Evolutionary conservation across 2,113 vertebrate species (phyloP).

Genomic region (Podarcis muralis): DNA sequence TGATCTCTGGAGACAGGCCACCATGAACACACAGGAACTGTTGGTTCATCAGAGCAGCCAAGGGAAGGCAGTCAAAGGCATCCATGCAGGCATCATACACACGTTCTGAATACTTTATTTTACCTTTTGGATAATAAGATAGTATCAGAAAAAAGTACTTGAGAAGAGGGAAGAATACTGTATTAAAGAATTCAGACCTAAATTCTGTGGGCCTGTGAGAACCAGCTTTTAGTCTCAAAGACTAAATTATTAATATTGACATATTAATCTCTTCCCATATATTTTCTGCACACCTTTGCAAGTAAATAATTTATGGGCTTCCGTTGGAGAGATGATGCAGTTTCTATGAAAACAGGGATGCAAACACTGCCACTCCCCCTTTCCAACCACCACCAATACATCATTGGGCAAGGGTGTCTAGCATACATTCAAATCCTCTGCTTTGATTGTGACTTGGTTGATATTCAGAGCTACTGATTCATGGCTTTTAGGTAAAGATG

Average conservation of each 20-base stretch:
- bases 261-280: neutral
- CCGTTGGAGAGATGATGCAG: neutral
- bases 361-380: neutral
- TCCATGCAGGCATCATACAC: slow-evolving; percentile 99
- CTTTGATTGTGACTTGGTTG: neutral
- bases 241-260: neutral
- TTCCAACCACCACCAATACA: neutral
- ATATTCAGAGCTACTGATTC: neutral
- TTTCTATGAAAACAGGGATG: neutral
- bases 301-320: neutral
- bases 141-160: neutral
- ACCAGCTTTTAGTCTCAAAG: neutral
- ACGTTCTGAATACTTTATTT: slow-evolving; percentile 99
- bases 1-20: slow-evolving; percentile 97
- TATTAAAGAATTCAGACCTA: neutral
- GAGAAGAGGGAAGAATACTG: neutral
- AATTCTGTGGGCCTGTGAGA: neutral
- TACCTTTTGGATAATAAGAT: slow-evolving; percentile 83
- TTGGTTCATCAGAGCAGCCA: slow-evolving; percentile 99
- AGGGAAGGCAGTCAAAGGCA: slow-evolving; percentile 97
- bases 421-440: neutral
- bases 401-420: neutral
- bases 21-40: slow-evolving; percentile 98
- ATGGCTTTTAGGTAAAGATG: neutral
- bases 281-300: neutral